Percentiles rank a stretch among this genome's conserved stretches.
These are phyloP conservation scores for Scaptomyza pallida DNA, from an alignment of 1,140 invertebrate species.

Conservation along the genomic window DNA sequence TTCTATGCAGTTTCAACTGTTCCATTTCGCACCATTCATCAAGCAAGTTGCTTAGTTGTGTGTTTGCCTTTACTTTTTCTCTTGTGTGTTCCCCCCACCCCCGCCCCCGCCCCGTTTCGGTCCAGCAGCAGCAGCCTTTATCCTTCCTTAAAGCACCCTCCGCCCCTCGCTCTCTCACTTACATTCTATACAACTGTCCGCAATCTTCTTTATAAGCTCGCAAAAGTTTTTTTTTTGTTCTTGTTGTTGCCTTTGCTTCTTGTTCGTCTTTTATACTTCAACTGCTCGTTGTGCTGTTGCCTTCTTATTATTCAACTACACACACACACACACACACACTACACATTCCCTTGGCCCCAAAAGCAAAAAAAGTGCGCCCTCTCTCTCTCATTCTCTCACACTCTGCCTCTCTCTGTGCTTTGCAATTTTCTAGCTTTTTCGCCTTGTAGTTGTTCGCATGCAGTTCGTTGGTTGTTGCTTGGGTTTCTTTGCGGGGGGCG, in stretches of 20 bases:
- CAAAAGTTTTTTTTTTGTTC: no score
- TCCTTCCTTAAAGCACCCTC: not conserved
- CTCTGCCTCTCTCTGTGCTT: constrained; percentile 37
- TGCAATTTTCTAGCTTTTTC: constrained; percentile 77
- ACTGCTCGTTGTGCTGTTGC: constrained; percentile 17
- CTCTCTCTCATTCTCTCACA: constrained; percentile 11
- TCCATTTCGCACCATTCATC: constrained; percentile 43
- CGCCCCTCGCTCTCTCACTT: not conserved
- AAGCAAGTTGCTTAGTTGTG: constrained; percentile 45
- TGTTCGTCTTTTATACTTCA: constrained; percentile 45
- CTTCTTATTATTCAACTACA: constrained; percentile 24
- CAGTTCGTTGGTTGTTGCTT: constrained; percentile 64
- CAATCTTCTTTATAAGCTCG: constrained; percentile 19
- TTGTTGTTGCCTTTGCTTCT: constrained; percentile 40
- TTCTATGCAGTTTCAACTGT: no score
- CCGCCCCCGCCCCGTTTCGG: not conserved
- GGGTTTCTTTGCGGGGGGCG: constrained; percentile 11
- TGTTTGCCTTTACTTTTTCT: constrained; percentile 10
- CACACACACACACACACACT: no score
- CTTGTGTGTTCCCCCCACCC: no score
- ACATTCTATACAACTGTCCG: not conserved
- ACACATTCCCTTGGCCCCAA: constrained; percentile 52
- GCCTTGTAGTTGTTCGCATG: constrained; percentile 56
- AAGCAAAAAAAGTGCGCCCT: constrained; percentile 40
- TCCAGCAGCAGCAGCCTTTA: constrained; percentile 19